Evolutionary conservation across 2,113 vertebrate species (phyloP).

Genomic region (Mesoclemmys tuberculata): DNA sequence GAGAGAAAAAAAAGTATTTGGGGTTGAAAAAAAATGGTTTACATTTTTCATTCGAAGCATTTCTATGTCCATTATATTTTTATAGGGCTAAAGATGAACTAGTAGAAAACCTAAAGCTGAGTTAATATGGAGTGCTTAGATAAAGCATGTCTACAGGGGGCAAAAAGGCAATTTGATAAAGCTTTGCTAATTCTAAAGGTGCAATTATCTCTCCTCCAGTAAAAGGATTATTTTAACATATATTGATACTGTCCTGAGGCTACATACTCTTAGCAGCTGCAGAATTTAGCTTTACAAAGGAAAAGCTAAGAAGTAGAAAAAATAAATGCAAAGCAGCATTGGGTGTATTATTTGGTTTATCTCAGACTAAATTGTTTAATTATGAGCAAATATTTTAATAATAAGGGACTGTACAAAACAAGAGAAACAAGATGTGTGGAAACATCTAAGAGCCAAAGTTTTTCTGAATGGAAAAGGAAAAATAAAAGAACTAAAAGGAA

Average conservation of each 20-base stretch:
- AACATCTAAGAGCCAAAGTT: neutral
- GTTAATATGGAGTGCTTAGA: neutral
- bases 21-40: neutral
- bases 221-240: neutral
- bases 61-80: neutral
- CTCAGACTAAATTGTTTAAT: neutral
- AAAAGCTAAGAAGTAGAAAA: neutral
- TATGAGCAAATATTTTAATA: neutral
- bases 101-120: neutral
- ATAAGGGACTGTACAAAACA: neutral
- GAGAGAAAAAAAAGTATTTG: neutral
- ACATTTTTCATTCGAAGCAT: neutral
- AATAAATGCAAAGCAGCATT: neutral
- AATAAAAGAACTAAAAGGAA: neutral
- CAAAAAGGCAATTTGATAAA: neutral
- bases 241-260: neutral
- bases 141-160: neutral
- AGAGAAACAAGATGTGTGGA: neutral
- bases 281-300: neutral
- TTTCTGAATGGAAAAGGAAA: neutral
- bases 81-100: neutral
- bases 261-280: neutral
- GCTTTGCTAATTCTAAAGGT: neutral
- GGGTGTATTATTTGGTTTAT: neutral
- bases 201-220: neutral